A percentile compares a stretch with the other conserved stretches of the same genome.
phyloP scores from a whole-genome alignment of 2,888 invertebrate genomes.

The Drosophila kambysellisi region DNA sequence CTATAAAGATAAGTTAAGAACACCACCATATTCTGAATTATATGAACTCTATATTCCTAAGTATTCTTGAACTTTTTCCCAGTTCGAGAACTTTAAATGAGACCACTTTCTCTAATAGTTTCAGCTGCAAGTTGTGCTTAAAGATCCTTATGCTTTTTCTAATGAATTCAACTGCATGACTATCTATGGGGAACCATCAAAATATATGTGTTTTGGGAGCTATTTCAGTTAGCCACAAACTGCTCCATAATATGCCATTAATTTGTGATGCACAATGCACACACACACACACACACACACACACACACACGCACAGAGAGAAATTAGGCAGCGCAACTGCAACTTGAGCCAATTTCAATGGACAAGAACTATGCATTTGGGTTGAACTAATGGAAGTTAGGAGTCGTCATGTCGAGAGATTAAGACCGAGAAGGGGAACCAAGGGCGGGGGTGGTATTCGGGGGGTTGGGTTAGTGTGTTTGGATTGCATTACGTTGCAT shows the following conservation, averaged over 20 bases:
- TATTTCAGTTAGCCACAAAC: conserved; percentile 31
- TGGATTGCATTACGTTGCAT: conserved; percentile 16
- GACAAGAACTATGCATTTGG: conserved; percentile 46
- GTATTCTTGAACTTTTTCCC: not conserved
- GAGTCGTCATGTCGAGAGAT: not conserved
- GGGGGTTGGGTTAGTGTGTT: not conserved
- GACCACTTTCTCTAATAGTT: not conserved
- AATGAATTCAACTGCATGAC: not conserved
- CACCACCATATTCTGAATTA: fast-evolving
- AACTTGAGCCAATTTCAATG: conserved; percentile 30
- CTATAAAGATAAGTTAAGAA: not conserved
- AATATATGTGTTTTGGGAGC: conserved; percentile 20
- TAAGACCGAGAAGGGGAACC: not conserved
- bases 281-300: conserved; percentile 2
- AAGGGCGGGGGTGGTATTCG: not conserved
- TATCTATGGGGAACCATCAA: not conserved
- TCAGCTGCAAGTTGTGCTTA: not conserved
- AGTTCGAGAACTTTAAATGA: not conserved
- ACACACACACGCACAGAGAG: not conserved
- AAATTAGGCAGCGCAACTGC: conserved; percentile 5
- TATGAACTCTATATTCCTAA: not conserved
- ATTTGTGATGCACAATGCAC: conserved; percentile 26
- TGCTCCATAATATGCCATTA: conserved; percentile 49
- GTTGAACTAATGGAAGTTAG: conserved; percentile 34
- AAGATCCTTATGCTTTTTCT: not conserved